phyloP scores from a whole-genome alignment of 2,797 vertebrate species.

The Urosaurus nigricauda region DNA sequence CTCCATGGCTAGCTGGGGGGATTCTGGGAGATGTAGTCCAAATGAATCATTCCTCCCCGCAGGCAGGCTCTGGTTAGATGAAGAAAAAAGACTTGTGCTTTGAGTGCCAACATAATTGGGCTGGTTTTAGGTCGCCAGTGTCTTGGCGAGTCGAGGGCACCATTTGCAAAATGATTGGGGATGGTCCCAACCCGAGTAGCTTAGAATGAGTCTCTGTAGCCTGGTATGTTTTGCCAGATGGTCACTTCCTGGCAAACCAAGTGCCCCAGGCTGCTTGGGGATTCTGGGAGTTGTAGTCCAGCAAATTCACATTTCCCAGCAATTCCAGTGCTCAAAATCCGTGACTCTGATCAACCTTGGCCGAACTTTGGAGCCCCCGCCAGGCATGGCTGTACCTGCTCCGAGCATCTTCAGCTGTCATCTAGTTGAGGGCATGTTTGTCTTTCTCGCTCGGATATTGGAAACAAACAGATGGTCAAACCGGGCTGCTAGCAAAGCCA shows the following conservation, averaged over 20 bases:
- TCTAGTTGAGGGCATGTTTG: not conserved
- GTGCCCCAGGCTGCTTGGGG: too few relatives aligned
- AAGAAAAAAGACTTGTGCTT: too few relatives aligned
- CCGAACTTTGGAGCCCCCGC: not conserved
- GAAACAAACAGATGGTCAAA: conserved; percentile 2
- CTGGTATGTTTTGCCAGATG: too few relatives aligned
- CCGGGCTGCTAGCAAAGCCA: not conserved
- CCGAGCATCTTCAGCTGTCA: conserved; percentile 1
- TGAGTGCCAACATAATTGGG: not conserved
- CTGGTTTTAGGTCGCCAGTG: not conserved
- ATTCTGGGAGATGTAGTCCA: too few relatives aligned
- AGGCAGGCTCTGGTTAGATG: too few relatives aligned
- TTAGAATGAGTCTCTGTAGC: not conserved
- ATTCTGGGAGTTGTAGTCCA: too few relatives aligned
- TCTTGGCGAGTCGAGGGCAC: not conserved
- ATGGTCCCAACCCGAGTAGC: too few relatives aligned
- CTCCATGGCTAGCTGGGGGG: too few relatives aligned
- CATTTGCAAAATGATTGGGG: too few relatives aligned
- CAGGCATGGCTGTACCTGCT: not conserved
- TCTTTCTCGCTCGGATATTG: not conserved
- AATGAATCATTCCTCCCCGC: too few relatives aligned
- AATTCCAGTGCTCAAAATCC: not conserved
- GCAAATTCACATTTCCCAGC: too few relatives aligned
- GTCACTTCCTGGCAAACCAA: too few relatives aligned
- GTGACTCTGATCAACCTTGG: not conserved